These are phyloP conservation scores for Notodonta dromedarius DNA, from an alignment of 2,888 invertebrate genomes.

Conservation along the genomic window DNA sequence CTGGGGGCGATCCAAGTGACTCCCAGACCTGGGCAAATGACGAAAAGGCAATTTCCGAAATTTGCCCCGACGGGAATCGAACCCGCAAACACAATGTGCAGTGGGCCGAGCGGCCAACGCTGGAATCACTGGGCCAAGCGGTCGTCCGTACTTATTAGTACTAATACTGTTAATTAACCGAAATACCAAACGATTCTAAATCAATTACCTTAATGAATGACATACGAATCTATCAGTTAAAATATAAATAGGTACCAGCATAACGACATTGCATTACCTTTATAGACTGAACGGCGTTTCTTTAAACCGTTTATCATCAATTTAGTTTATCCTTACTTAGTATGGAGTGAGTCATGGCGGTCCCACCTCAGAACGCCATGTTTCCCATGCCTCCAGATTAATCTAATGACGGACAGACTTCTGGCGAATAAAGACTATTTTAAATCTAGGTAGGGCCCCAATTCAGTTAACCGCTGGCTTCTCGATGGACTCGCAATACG, in stretches of 20 bases:
- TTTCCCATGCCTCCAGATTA: neutral
- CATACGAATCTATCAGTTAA: neutral
- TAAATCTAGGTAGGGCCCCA: too few relatives aligned
- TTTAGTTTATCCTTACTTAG: conserved; percentile 7
- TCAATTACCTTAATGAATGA: neutral
- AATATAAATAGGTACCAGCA: neutral
- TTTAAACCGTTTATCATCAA: conserved; percentile 7
- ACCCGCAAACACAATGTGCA: too few relatives aligned
- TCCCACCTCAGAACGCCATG: conserved; percentile 1
- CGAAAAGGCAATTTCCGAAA: too few relatives aligned
- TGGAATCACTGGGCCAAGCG: too few relatives aligned
- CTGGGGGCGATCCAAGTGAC: too few relatives aligned
- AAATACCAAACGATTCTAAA: neutral
- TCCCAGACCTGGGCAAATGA: too few relatives aligned
- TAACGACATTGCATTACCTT: neutral
- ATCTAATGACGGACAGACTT: neutral
- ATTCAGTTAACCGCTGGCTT: too few relatives aligned
- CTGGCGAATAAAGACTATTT: too few relatives aligned
- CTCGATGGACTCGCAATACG: too few relatives aligned
- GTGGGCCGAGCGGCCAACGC: too few relatives aligned
- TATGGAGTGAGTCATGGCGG: neutral
- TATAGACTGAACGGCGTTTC: conserved; percentile 5
- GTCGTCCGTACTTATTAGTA: conserved; percentile 3
- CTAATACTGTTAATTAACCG: neutral
- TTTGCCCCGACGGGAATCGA: too few relatives aligned